These are phyloP conservation scores for Phytoseiulus persimilis DNA, from an alignment of 2,888 invertebrate species.

Conservation along the genomic window DNA sequence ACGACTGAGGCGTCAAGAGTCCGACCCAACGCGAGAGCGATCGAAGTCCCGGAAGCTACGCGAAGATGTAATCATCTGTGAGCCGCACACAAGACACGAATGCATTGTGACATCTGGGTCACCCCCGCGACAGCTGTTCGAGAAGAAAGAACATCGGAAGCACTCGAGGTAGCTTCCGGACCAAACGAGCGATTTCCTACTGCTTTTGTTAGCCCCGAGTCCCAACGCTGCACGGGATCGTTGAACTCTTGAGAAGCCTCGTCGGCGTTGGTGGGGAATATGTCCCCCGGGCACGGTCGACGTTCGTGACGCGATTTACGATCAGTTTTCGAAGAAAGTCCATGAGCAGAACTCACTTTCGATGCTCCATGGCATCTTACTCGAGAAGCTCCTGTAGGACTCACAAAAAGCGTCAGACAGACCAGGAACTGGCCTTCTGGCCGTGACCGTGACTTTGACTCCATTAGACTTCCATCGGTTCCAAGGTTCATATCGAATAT, in stretches of 20 bases:
- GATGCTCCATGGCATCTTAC: background rate
- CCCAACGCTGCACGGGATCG: background rate
- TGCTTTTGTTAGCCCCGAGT: background rate
- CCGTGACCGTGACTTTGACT: background rate
- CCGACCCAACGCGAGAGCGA: background rate
- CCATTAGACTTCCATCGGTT: background rate
- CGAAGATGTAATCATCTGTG: background rate
- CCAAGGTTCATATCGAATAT: background rate
- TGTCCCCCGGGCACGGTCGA: too few relatives aligned
- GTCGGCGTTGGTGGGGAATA: too few relatives aligned
- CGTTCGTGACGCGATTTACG: too few relatives aligned
- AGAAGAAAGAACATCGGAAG: background rate
- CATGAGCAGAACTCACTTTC: too few relatives aligned
- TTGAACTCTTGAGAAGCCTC: too few relatives aligned
- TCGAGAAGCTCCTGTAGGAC: background rate
- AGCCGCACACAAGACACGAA: background rate
- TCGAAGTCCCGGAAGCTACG: background rate
- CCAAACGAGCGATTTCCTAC: background rate
- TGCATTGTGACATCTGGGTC: slow-evolving; percentile 5
- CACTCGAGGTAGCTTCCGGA: background rate
- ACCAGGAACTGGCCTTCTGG: background rate
- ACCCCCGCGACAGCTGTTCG: background rate
- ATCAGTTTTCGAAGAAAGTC: too few relatives aligned
- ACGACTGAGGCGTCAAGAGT: background rate
- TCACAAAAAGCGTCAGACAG: background rate